Evolutionary conservation across 2,888 invertebrate species (phyloP).

Genomic region (Ypsolopha scabrella): DNA sequence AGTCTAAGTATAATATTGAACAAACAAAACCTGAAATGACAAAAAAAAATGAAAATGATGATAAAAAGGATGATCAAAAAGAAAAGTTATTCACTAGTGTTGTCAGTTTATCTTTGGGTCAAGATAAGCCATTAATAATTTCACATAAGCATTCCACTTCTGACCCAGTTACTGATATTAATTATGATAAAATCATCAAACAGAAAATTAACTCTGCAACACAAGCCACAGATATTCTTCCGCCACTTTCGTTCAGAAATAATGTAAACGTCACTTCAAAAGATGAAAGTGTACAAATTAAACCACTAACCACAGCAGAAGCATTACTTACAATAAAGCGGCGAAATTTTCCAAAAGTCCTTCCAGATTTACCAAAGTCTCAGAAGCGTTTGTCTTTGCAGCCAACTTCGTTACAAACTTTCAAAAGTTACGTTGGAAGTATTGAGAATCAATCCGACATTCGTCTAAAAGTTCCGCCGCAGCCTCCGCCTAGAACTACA

Average conservation of each 20-base stretch:
- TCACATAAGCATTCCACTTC: constrained; percentile 76
- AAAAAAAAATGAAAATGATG: constrained; percentile 22
- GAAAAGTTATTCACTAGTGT: constrained; percentile 34
- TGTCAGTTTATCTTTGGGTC: constrained; percentile 40
- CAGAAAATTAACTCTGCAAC: constrained; percentile 31
- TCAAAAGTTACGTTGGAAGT: constrained; percentile 34
- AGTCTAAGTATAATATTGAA: constrained; percentile 47
- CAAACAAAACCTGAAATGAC: constrained; percentile 12
- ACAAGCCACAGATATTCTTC: constrained; percentile 40
- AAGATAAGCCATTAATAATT: constrained; percentile 55
- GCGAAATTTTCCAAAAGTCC: constrained; percentile 86
- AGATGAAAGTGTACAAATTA: constrained; percentile 56
- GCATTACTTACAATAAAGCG: constrained; percentile 79
- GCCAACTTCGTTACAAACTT: constrained; percentile 56
- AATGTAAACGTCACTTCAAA: constrained; percentile 83
- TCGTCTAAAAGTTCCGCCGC: constrained; percentile 68
- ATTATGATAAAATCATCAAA: constrained; percentile 48
- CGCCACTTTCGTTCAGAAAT: constrained; percentile 58
- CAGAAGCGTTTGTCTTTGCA: constrained; percentile 77
- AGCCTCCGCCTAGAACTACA: constrained; percentile 81
- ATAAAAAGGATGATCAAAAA: no score
- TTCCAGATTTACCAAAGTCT: constrained; percentile 78
- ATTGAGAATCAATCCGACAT: constrained; percentile 36
- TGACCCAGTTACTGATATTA: constrained; percentile 75
- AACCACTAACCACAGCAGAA: constrained; percentile 74